Evolutionary conservation across 30 jellyfish, hydroid and myxozoan genomes (phyloP).

Genomic region (Morbakka virulenta): DNA sequence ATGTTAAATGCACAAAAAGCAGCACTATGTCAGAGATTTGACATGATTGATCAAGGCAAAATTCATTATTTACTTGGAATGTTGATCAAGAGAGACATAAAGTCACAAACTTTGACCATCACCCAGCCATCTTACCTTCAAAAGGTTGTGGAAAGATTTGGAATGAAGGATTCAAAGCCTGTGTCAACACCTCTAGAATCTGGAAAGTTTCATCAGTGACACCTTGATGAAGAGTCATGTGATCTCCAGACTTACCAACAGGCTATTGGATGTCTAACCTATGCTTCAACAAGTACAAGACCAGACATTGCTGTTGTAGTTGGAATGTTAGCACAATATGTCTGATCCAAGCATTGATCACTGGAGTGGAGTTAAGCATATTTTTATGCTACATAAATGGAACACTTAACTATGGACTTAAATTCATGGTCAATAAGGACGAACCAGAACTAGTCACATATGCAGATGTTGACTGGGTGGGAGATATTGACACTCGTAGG

Average conservation of each 20-base stretch:
- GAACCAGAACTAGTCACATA: too few relatives aligned
- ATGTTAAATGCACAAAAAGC: conserved; percentile 14
- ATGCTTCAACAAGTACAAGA: conserved; percentile 28
- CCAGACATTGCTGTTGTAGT: conserved; percentile 20
- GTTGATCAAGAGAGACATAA: background rate
- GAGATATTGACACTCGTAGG: too few relatives aligned
- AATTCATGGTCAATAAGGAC: conserved; percentile 7
- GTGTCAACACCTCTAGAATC: conserved; percentile 49
- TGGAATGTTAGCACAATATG: too few relatives aligned
- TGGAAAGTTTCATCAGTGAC: conserved; percentile 9
- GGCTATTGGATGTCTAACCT: too few relatives aligned
- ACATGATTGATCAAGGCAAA: conserved; percentile 29
- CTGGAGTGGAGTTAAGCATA: too few relatives aligned
- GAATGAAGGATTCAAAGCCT: conserved; percentile 52
- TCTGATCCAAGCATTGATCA: too few relatives aligned
- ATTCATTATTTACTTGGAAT: background rate
- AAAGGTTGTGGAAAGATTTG: too few relatives aligned
- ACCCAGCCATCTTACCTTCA: conserved; percentile 35
- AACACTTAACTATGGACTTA: conserved; percentile 36
- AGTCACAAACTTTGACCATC: conserved; percentile 11
- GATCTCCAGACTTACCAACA: conserved; percentile 17
- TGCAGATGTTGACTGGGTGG: conserved; percentile 20
- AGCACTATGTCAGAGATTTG: too few relatives aligned
- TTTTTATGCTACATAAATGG: too few relatives aligned
- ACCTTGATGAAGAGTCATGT: conserved; percentile 32